A percentile compares a stretch with the other conserved stretches of the same genome.
Conservation (phyloP, 2,113 vertebrate genomes). For the Sorex fumeus region DNA sequence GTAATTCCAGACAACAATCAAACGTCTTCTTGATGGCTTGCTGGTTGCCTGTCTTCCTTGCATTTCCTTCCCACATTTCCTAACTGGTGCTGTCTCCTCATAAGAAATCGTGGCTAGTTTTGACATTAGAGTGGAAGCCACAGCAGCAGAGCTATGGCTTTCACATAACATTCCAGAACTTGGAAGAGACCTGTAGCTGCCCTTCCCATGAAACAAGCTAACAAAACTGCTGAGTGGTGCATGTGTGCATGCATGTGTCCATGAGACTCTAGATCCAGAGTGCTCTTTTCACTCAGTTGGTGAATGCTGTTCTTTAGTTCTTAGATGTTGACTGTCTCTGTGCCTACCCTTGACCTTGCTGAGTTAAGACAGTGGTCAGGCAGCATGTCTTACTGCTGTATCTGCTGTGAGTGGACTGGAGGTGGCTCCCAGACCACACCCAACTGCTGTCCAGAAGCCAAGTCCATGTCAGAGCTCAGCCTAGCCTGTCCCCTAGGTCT, state of each 20-base stretch:
- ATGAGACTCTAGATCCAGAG: not conserved
- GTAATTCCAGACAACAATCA: not conserved
- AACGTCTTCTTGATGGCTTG: not conserved
- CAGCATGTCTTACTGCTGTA: not conserved
- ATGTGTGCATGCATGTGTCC: too few relatives aligned
- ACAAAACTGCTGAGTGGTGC: too few relatives aligned
- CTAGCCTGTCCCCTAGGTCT: not conserved
- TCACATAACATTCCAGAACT: too few relatives aligned
- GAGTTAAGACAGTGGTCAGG: not conserved
- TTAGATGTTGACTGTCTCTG: not conserved
- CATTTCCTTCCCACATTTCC: not conserved
- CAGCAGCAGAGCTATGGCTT: not conserved
- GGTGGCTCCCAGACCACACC: rapidly evolving
- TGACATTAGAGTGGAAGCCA: not conserved
- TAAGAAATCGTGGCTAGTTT: not conserved
- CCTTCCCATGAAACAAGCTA: too few relatives aligned
- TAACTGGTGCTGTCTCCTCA: not conserved
- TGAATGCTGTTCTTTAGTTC: not conserved
- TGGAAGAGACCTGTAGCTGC: too few relatives aligned
- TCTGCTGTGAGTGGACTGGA: not conserved
- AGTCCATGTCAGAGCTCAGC: not conserved
- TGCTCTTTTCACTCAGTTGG: not conserved
- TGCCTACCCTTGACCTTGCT: not conserved
- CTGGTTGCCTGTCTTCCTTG: not conserved
- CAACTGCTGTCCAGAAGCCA: not conserved